Evolutionary conservation across 2,797 vertebrate species (phyloP), one percentile per base, ranked within the genome.

Genomic region (Alca torda): DNA sequence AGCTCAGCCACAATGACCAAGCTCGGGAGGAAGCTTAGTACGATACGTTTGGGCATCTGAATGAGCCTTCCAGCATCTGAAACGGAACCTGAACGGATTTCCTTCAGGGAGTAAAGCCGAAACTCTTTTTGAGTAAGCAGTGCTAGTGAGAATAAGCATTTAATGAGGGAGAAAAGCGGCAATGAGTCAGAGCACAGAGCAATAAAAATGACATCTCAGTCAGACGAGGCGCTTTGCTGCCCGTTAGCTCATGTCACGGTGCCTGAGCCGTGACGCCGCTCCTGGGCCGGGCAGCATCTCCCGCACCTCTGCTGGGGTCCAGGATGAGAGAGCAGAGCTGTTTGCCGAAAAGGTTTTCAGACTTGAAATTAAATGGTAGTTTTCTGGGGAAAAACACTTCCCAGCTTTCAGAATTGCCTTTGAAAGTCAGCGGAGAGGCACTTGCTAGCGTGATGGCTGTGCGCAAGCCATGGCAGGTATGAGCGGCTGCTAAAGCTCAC

Each of bases 111-210:
- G 51, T 33, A n/a, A 65, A 84, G 61, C 37, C 0, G 2, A 46
- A 87, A 75, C 31, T 61, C 79, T 37, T 65, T 31, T 65, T 84
- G 75, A 93, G 45, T 77, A 78, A 95, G 54, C 45, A 26, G 35
- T 14, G n/a, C 41, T 77, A 54, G 30, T 46, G 65, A 82, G 53
- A 90, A 69, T 87, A 89, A 93, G 87, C 84, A 57, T 59, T 53
- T 70, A 87, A 90, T 64, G 68, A 95, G 70, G 16, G 3, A 33
- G 63, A 69, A 92, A 87, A 95, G 45, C 35, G 50, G 67, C 43
- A 82, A 39, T 75, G 91, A 90, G 70, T 83, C 81, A 75, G 83
- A 82, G 67, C 59, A 23, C 23, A 51, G 75, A 83, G 64, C 50
- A 75, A 25, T 70, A 45, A 54, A 90, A 85, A 63, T 46, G 50